Percentiles rank a stretch among this genome's conserved stretches.
phyloP scores from a whole-genome alignment of 2,888 invertebrate genomes.

The Thereva nobilitata region DNA sequence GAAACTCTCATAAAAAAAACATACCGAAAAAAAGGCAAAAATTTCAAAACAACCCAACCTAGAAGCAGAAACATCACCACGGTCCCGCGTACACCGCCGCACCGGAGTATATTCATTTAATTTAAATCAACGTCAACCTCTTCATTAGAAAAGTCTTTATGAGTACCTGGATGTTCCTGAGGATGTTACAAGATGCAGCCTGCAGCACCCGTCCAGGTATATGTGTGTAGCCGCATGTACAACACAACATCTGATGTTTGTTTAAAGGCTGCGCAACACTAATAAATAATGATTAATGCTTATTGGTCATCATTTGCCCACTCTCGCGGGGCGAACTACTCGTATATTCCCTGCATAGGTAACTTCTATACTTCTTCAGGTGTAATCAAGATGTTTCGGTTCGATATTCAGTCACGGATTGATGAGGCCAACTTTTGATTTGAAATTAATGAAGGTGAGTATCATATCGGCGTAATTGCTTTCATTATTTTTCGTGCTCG shows the following conservation, averaged over 20 bases:
- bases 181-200: slow-evolving; percentile 22
- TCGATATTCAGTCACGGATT: slow-evolving; percentile 38
- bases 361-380: slow-evolving; percentile 22
- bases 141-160: slow-evolving; percentile 39
- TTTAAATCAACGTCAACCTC: slow-evolving; percentile 43
- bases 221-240: slow-evolving; percentile 6
- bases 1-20: not conserved
- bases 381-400: slow-evolving; percentile 42
- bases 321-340: slow-evolving; percentile 34
- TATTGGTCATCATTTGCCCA: slow-evolving; percentile 43
- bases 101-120: slow-evolving; percentile 35
- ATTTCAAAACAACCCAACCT: slow-evolving; percentile 18
- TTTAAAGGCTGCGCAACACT: slow-evolving; percentile 42
- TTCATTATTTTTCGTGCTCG: slow-evolving; percentile 40
- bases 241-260: slow-evolving; percentile 41
- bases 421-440: slow-evolving; percentile 41
- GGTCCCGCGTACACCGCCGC: not conserved
- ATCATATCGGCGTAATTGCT: slow-evolving; percentile 41
- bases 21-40: slow-evolving; percentile 22
- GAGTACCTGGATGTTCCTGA: slow-evolving; percentile 12
- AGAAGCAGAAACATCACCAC: too few relatives aligned
- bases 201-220: slow-evolving; percentile 10
- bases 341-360: too few relatives aligned
- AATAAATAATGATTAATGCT: slow-evolving; percentile 44
- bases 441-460: slow-evolving; percentile 43